Evolutionary conservation across 2,888 invertebrate genomes (phyloP), one percentile per base, ranked within the genome.

Genomic region (Copidosoma aretas): DNA sequence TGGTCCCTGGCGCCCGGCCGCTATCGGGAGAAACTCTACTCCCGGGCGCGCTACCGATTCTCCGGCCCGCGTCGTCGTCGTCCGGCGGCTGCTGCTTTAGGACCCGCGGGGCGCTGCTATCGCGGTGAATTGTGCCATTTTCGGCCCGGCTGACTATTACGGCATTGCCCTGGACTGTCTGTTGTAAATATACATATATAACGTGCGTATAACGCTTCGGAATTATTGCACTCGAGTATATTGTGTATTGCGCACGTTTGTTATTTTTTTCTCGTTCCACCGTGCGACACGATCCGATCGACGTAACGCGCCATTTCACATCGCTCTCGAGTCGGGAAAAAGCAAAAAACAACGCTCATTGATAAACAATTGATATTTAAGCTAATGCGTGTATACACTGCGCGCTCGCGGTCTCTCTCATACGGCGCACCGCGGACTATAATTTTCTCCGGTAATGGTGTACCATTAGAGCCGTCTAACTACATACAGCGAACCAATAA

Each of bases 1-100:
- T 77, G 79, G 74, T 76, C 10, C 76, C 77, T 78, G 81, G 80
- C 80, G 80, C 80, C 80, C 77, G 77, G 75, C 76, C 14, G 10
- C 22, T 58, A 41, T 58, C 56, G 56, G 25, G 17, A 15, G 15
- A 15, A 12, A 3, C 43, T 46, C 1, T 46, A n/a, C n/a, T n/a
- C n/a, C n/a, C n/a, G n/a, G n/a, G n/a, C n/a, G n/a, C 43, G 43
- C 12, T 46, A 12, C 43, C 43, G 43, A 32, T 32, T 8, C 4
- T 32, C 8, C n/a, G 41, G 41, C 10, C 41, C 17, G n/a, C 25
- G 41, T 39, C 22, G 32, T 53, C 57, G 21, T 19, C 41, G n/a
- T n/a, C n/a, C n/a, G n/a, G 32, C 17, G 12, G 39, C 14, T 32
- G 17, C 39, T 32, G 32, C 57, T 12, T 12, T 25, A 15, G 14